phyloP scores from a whole-genome alignment of 2,113 vertebrate genomes.

The Aplodontia rufa region DNA sequence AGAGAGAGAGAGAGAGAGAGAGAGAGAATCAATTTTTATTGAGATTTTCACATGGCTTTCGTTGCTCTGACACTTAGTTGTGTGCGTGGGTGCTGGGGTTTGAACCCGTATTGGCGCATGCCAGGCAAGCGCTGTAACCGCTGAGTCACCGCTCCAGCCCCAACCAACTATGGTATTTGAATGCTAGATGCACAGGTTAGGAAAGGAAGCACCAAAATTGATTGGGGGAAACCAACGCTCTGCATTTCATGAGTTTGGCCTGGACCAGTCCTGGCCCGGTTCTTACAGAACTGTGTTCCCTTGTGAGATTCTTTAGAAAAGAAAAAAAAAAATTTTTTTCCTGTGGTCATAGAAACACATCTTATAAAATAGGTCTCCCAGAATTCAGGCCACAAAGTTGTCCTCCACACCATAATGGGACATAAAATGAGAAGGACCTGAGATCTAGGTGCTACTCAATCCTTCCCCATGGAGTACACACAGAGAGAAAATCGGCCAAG shows the following conservation, averaged over 20 bases:
- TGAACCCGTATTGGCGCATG: too few relatives aligned
- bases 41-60: too few relatives aligned
- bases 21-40: too few relatives aligned
- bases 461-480: background rate
- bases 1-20: too few relatives aligned
- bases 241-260: background rate
- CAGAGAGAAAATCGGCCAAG: conserved; percentile 37
- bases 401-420: background rate
- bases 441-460: background rate
- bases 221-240: background rate
- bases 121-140: too few relatives aligned
- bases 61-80: too few relatives aligned
- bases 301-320: conserved; percentile 32
- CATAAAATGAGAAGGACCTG: background rate
- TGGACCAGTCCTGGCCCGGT: background rate
- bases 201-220: background rate
- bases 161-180: conserved; percentile 14
- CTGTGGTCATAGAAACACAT: background rate
- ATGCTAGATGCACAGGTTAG: background rate
- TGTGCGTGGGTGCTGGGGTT: too few relatives aligned
- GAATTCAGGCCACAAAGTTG: conserved; percentile 40
- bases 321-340: background rate
- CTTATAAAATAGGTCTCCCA: conserved; percentile 33
- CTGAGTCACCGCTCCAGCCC: too few relatives aligned
- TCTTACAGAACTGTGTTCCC: conserved; percentile 11